Conservation (phyloP, 2,888 invertebrate genomes). For the Hirudinaria manillensis region DNA sequence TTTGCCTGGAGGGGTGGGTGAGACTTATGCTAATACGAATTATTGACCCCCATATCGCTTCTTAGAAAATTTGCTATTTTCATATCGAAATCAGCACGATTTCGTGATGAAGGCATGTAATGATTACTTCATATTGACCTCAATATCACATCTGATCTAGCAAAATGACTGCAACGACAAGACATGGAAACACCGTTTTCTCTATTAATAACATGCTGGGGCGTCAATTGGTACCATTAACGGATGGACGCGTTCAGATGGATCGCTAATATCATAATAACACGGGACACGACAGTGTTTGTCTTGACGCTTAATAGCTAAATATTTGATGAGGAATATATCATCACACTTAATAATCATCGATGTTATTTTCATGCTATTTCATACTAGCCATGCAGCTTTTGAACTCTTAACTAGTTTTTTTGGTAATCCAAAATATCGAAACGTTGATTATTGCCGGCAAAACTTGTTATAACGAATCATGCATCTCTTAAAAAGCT, state of each 20-base stretch:
- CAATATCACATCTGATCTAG: no score
- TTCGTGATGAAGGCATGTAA: background rate
- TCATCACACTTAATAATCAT: no score
- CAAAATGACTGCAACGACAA: background rate
- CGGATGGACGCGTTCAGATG: slow-evolving; percentile 21
- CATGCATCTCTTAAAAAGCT: slow-evolving; percentile 14
- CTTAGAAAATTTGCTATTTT: background rate
- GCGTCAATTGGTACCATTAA: slow-evolving; percentile 15
- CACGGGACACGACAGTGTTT: slow-evolving; percentile 24
- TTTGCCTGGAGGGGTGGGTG: background rate
- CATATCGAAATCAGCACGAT: background rate
- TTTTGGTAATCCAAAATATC: no score
- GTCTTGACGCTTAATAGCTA: slow-evolving; percentile 25
- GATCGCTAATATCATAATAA: slow-evolving; percentile 24
- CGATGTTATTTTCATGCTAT: no score
- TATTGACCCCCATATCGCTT: background rate
- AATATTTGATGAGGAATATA: slow-evolving; percentile 22
- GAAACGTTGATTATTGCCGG: no score
- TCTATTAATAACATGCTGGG: slow-evolving; percentile 15
- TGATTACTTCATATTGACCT: no score
- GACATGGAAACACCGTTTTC: background rate
- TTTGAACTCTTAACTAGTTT: no score
- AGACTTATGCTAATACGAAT: background rate
- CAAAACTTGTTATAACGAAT: no score
- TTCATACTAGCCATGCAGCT: no score